Evolutionary conservation across 92 coral and sea anemone genomes (phyloP).

Genomic region (Epizoanthus ramosus): DNA sequence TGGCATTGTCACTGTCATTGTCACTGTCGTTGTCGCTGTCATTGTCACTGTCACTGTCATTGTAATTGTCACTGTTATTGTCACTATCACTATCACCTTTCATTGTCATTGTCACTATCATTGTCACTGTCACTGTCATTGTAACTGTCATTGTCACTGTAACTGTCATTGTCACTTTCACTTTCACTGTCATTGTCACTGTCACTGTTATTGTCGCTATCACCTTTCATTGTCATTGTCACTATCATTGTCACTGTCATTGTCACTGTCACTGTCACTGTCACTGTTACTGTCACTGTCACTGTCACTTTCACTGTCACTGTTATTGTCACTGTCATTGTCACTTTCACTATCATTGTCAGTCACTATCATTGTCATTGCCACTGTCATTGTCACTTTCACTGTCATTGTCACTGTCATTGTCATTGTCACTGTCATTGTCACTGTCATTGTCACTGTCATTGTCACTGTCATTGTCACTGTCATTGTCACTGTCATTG

Average conservation of each 20-base stretch:
- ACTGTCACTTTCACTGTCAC: neutral
- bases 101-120: too few relatives aligned
- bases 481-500: too few relatives aligned
- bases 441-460: too few relatives aligned
- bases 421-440: too few relatives aligned
- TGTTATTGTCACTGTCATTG: neutral
- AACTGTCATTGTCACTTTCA: neutral
- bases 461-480: too few relatives aligned
- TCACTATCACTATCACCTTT: too few relatives aligned
- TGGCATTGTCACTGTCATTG: neutral
- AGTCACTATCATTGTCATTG: too few relatives aligned
- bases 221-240: neutral
- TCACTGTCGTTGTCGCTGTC: neutral
- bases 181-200: neutral
- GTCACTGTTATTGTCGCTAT: neutral
- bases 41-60: too few relatives aligned
- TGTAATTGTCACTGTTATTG: too few relatives aligned
- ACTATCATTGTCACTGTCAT: neutral
- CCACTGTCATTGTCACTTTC: too few relatives aligned
- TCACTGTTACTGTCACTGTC: neutral
- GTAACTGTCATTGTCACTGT: neutral
- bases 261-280: neutral
- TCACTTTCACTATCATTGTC: neutral
- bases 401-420: too few relatives aligned
- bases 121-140: neutral